Percentiles rank a stretch among this genome's conserved stretches.
These are phyloP conservation scores for Beris morrisii DNA, from an alignment of 2,888 invertebrate genomes.

Conservation along the genomic window DNA sequence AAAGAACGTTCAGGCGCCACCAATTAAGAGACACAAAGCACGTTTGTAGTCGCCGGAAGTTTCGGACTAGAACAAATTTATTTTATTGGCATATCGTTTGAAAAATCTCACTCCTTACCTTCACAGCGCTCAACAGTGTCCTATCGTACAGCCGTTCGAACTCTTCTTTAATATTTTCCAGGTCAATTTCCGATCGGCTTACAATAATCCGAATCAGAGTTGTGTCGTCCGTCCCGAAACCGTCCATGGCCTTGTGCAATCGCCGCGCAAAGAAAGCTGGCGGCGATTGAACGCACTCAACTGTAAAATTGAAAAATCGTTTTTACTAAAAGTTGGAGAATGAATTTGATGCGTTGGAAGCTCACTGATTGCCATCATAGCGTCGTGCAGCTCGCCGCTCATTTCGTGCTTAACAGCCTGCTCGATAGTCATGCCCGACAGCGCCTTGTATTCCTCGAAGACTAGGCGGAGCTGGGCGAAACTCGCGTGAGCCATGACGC, in stretches of 20 bases:
- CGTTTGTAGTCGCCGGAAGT: too few species aligned
- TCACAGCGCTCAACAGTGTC: conserved; percentile 64
- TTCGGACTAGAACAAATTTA: too few species aligned
- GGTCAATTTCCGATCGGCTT: conserved; percentile 67
- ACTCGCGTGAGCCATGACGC: conserved; percentile 71
- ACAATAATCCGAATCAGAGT: conserved; percentile 70
- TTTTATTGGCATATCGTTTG: too few species aligned
- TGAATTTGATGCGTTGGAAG: not conserved
- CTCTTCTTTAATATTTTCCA: conserved; percentile 67
- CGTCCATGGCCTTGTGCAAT: conserved; percentile 66
- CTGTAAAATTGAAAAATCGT: conserved; percentile 54
- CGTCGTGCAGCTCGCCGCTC: conserved; percentile 66
- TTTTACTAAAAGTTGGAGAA: not conserved
- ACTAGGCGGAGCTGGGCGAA: conserved; percentile 68
- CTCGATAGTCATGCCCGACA: conserved; percentile 70
- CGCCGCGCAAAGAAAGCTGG: conserved; percentile 68
- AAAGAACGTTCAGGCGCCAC: too few species aligned
- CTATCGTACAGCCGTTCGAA: conserved; percentile 70
- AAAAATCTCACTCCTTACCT: conserved; percentile 53
- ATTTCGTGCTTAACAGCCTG: conserved; percentile 68
- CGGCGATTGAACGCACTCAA: conserved; percentile 67
- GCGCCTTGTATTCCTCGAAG: conserved; percentile 70
- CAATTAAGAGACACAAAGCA: too few species aligned
- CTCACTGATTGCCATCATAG: conserved; percentile 67
- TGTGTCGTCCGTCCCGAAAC: conserved; percentile 70